Evolutionary conservation across 2,888 invertebrate genomes (phyloP).

Genomic region (Orthonychiurus folsomi): DNA sequence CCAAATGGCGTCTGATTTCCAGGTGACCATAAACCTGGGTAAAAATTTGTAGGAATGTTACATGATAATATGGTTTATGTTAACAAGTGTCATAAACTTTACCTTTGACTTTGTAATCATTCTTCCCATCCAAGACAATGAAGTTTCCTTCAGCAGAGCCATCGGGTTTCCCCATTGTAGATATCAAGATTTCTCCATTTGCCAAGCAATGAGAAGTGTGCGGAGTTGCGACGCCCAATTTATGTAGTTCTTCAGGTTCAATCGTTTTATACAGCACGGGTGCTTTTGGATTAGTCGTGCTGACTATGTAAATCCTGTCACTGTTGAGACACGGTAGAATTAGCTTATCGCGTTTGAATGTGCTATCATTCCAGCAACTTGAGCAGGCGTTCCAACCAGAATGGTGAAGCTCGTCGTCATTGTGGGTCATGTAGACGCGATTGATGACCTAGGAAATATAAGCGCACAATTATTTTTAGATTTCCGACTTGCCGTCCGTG

Average conservation of each 20-base stretch:
- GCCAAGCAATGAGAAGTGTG: slow-evolving; percentile 93
- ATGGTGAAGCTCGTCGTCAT: slow-evolving; percentile 86
- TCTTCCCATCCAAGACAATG: slow-evolving; percentile 71
- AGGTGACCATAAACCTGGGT: slow-evolving; percentile 65
- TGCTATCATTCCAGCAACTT: slow-evolving; percentile 56
- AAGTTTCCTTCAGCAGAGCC: slow-evolving; percentile 81
- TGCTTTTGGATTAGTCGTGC: slow-evolving; percentile 62
- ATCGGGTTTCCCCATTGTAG: slow-evolving; percentile 80
- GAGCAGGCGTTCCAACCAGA: slow-evolving; percentile 96
- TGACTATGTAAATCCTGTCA: slow-evolving; percentile 72
- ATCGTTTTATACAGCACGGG: slow-evolving; percentile 71
- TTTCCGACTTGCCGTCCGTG: too few relatives aligned
- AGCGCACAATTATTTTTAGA: slow-evolving; percentile 2
- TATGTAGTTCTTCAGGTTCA: slow-evolving; percentile 67
- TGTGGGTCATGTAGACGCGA: slow-evolving; percentile 65
- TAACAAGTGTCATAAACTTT: slow-evolving; percentile 24
- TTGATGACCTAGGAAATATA: slow-evolving; percentile 63
- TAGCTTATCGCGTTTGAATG: slow-evolving; percentile 57
- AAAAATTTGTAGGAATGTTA: too few relatives aligned
- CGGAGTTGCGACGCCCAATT: slow-evolving; percentile 62
- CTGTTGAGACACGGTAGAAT: slow-evolving; percentile 74
- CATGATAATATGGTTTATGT: too few relatives aligned
- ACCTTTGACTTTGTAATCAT: slow-evolving; percentile 62
- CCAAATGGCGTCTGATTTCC: slow-evolving; percentile 62
- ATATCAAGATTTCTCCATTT: slow-evolving; percentile 88